Evolutionary conservation across 2,797 vertebrate species (phyloP).

Genomic region (Enteromius radiatus): DNA sequence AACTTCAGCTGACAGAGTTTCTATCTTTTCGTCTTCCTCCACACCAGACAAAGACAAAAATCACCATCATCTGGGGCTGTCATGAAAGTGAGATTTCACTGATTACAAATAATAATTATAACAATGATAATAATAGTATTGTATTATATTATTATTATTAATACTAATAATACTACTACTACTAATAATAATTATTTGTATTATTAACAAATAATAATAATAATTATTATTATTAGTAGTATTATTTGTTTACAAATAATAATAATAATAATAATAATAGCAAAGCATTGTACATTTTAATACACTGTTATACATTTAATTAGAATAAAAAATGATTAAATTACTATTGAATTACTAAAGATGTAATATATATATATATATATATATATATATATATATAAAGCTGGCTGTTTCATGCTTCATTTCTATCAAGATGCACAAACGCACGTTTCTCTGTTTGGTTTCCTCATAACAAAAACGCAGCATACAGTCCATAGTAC

Average conservation of each 20-base stretch:
- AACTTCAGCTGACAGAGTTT: not conserved
- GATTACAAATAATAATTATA: not conserved
- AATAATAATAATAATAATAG: not conserved
- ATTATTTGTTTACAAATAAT: too few species aligned
- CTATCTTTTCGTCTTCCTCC: not conserved
- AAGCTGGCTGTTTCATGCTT: not conserved
- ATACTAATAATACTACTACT: too few species aligned
- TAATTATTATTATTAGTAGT: too few species aligned
- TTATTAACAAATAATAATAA: too few species aligned
- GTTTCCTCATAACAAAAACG: conserved; percentile 11
- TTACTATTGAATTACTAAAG: not conserved
- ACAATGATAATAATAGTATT: too few species aligned
- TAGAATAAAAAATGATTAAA: not conserved
- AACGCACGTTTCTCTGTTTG: not conserved
- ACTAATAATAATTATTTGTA: too few species aligned
- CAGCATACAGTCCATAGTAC: conserved; percentile 19
- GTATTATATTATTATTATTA: too few species aligned
- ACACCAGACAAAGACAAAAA: not conserved
- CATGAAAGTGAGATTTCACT: not conserved
- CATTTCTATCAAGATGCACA: not conserved
- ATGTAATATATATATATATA: too few species aligned
- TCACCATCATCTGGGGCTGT: not conserved
- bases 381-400: not conserved
- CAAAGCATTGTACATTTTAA: not conserved
- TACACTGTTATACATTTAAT: not conserved